Percentiles rank a stretch among this genome's conserved stretches.
Conservation (phyloP, 1,140 invertebrate genomes). For the Globodera ellingtonae region DNA sequence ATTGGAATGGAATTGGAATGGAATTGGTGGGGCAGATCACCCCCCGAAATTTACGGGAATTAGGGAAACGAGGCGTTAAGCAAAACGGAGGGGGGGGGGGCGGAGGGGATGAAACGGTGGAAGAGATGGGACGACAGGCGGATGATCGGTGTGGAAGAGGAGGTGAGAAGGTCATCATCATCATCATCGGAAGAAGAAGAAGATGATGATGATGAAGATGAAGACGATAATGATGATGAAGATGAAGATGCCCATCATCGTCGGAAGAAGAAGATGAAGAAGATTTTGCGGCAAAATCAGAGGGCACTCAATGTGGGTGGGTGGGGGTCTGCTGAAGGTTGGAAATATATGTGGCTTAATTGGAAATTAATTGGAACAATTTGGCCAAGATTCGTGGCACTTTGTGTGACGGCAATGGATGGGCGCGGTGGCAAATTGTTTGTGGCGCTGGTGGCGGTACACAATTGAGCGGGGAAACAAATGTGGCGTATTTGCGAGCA, state of each 20-base stretch:
- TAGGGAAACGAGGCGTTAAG: neutral
- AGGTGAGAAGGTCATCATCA: neutral
- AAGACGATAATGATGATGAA: no score
- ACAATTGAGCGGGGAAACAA: no score
- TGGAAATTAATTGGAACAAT: slow-evolving; percentile 13
- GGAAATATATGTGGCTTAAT: slow-evolving; percentile 4
- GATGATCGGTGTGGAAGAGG: neutral
- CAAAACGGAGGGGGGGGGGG: neutral
- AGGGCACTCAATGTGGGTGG: neutral
- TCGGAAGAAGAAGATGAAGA: no score
- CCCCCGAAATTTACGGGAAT: neutral
- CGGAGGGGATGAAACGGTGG: no score
- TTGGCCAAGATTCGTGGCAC: neutral
- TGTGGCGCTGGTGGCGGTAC: no score
- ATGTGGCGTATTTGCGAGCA: no score
- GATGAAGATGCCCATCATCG: no score
- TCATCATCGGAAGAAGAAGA: neutral
- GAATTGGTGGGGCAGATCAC: neutral
- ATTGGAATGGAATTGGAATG: neutral
- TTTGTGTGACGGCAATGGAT: no score
- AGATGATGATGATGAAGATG: no score
- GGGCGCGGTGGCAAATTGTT: no score
- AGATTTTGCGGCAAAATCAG: neutral
- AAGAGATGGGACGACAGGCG: neutral
- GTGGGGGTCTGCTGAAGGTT: neutral